Evolutionary conservation across 1,140 invertebrate genomes (phyloP).

Genomic region (Trichoplusia ni): DNA sequence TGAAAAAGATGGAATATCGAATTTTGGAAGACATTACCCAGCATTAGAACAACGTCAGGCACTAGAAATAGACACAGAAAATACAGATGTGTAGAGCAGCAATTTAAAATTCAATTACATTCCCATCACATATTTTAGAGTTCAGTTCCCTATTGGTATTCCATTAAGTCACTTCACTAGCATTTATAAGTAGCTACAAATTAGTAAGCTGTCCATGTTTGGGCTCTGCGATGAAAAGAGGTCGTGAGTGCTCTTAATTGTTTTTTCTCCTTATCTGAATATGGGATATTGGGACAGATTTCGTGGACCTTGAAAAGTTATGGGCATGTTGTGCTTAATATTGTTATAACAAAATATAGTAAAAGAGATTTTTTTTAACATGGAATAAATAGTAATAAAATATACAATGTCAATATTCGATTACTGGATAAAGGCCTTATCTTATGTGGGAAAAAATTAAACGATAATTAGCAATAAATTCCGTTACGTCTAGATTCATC

Average conservation of each 20-base stretch:
- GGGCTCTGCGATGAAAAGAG: not conserved
- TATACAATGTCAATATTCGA: too few species aligned
- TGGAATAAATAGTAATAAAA: too few species aligned
- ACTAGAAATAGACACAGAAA: not conserved
- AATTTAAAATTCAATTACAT: not conserved
- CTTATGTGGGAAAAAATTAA: too few species aligned
- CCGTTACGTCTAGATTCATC: too few species aligned
- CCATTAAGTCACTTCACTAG: not conserved
- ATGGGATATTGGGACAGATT: not conserved
- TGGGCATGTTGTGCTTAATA: too few species aligned
- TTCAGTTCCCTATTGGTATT: not conserved
- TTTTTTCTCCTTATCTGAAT: constrained; percentile 8
- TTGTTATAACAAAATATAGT: too few species aligned
- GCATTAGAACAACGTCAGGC: too few species aligned
- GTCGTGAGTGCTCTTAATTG: not conserved
- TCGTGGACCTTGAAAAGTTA: not conserved
- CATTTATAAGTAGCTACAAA: constrained; percentile 11
- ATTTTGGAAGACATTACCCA: too few species aligned
- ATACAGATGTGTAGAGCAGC: not conserved
- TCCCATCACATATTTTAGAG: not conserved
- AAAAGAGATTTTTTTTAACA: too few species aligned
- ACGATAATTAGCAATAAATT: too few species aligned
- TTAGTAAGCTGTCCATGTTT: not conserved
- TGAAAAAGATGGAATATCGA: too few species aligned
- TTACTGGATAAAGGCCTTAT: too few species aligned